Evolutionary conservation across 30 jellyfish, hydroid and myxozoan species (phyloP), one percentile per base, ranked within the genome.

Genomic region (Cassiopea andromeda): DNA sequence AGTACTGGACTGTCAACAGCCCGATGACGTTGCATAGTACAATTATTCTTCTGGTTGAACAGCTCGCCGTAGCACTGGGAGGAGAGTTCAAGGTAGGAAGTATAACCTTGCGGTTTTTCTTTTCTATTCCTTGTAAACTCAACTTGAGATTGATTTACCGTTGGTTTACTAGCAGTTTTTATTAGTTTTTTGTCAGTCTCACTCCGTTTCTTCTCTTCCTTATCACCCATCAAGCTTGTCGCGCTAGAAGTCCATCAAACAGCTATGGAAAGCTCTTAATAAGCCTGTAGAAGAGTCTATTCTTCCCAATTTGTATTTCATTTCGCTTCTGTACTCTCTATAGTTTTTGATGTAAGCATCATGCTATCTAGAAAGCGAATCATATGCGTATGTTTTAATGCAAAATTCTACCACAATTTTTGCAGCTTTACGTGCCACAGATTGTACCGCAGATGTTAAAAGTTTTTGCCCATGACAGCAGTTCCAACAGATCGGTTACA

Each of bases 1-100:
- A 94, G 54, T 94, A 90, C 67, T 94, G 98, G 98, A 87, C 93
- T 43, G 97, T 90, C 17, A 94, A 93, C 77, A 90, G 98, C 71
- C 97, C 97, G 1, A 90, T 91, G 16, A 85, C 92, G 1, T 74
- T 90, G 81, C 98, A 94, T 75, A 90, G 95, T 70, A 94, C 97
- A 18, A 88, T 94, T 17, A 94, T 94, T 27, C 61, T 84, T 16
- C 60, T 94, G 73, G 93, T 94, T 49, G 98, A 90, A 60, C 98
- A 94, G 44, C 93, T 94, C n/a, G 97, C 98, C 8, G 92, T 84
- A 14, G 98, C 98, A 44, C 94, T 94, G 8, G 94, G 98, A 44
- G 98, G 98, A 90, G 98, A 94, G 69, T 94, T 94, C 90, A 94
- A 90, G 92, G 98, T 94, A 84, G 50, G 92, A 9, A 15, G 7